These are phyloP conservation scores for Coregonus sp. DNA, from an alignment of 2,797 vertebrate species.

Conservation along the genomic window DNA sequence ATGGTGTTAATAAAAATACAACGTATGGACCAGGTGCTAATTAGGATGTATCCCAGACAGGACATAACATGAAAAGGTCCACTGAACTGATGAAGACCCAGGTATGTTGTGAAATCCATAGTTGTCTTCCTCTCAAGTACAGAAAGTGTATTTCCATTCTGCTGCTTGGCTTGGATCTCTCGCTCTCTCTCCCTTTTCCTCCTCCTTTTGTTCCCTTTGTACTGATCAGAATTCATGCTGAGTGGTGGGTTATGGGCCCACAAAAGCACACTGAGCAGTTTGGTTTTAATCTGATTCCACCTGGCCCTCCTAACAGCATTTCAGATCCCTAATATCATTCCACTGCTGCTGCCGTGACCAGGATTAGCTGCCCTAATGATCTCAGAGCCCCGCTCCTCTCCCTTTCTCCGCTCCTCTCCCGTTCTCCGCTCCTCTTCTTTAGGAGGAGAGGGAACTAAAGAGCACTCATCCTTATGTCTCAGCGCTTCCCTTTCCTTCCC, in stretches of 20 bases:
- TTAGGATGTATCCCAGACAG: constrained; percentile 63
- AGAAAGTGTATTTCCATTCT: constrained; percentile 67
- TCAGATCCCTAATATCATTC: constrained; percentile 80
- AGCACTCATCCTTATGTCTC: constrained; percentile 31
- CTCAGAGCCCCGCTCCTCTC: constrained; percentile 49
- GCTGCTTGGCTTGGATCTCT: constrained; percentile 64
- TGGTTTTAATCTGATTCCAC: constrained; percentile 82
- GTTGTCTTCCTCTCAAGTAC: constrained; percentile 57
- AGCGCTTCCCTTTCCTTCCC: constrained; percentile 32
- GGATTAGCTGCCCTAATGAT: constrained; percentile 80
- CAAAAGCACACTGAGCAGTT: constrained; percentile 76
- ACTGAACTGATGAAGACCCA: constrained; percentile 53
- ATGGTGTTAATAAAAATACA: constrained; percentile 73
- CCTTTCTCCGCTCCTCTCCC: constrained; percentile 24
- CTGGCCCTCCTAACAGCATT: constrained; percentile 75
- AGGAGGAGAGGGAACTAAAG: constrained; percentile 22
- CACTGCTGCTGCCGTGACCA: constrained; percentile 65
- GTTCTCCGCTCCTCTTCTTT: constrained; percentile 49
- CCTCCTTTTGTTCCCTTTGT: constrained; percentile 75
- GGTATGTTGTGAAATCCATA: constrained; percentile 69
- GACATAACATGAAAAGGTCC: constrained; percentile 52
- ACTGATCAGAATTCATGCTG: constrained; percentile 81
- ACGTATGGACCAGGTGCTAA: constrained; percentile 69
- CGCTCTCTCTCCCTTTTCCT: constrained; percentile 53
- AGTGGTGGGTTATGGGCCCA: constrained; percentile 71